Base-by-base conservation (phyloP, 2,888 invertebrate species). In the Spodoptera exigua region DNA sequence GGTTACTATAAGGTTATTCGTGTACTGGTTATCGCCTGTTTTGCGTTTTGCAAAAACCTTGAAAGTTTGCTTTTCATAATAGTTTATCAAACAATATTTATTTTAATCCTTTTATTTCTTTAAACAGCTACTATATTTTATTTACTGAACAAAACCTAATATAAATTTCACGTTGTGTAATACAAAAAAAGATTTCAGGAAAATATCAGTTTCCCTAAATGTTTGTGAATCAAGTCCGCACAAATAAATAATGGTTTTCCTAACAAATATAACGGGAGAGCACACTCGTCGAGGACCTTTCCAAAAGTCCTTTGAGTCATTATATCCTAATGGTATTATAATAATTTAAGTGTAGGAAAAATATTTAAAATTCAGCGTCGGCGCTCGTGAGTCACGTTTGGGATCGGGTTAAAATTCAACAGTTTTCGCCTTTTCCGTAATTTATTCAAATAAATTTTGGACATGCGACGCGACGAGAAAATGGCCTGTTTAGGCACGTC, bases 381-480 rank as follows among this genome's bases (percentile, higher is more conserved):
- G 65, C 56, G 46, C 53, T 76, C 66, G 80, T 48, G 63, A 69
- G 83, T 84, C 86, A 84, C 88, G 85, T 81, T 59, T 83, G 65
- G 78, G 79, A 84, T 79, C 79, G 85, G 88, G 88, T 89, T 88
- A 90, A 90, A 91, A 90, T 92, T 91, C 91, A 90, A 88, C 90
- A 85, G 87, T 89, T 88, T 84, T 84, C 87, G 84, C 87, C 83
- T 82, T 64, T 78, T 70, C 78, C 78, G 79, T 91, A 91, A 92
- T 91, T 91, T 93, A 93, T 92, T 91, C 91, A 87, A 90, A 88
- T 89, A 89, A 88, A 91, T 90, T 92, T 91, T 80, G 87, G 85
- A 87, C 88, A 87, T 83, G 84, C 80, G 82, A 84, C 86, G 82
- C 80, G 82, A 83, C 80, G 86, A 83, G 86, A 86, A 84, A 86